Conservation (phyloP, 2,888 invertebrate species). For the Rapana venosa region DNA sequence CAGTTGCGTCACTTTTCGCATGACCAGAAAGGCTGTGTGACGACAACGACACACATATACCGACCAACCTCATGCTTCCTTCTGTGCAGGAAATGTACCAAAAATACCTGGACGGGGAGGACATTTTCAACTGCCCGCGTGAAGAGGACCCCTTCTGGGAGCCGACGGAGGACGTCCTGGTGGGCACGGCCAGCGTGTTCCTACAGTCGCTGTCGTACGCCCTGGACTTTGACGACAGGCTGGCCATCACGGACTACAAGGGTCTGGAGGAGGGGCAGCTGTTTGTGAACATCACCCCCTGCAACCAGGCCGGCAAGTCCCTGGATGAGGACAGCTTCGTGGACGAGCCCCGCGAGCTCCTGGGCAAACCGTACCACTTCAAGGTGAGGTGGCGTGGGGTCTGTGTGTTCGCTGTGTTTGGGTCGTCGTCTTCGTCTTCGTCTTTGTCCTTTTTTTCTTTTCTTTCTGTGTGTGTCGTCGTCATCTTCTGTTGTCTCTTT, state of each 20-base stretch:
- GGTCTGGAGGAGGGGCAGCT: slow-evolving; percentile 77
- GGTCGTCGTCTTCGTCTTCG: too few relatives aligned
- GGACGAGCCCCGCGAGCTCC: slow-evolving; percentile 74
- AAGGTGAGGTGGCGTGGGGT: slow-evolving; percentile 65
- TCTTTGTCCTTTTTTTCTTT: too few relatives aligned
- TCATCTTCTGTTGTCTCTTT: too few relatives aligned
- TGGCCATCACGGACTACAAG: slow-evolving; percentile 78
- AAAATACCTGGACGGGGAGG: slow-evolving; percentile 75
- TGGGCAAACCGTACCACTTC: slow-evolving; percentile 75
- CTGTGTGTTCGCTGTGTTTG: not conserved
- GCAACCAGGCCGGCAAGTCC: slow-evolving; percentile 71
- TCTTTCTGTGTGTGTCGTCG: too few relatives aligned
- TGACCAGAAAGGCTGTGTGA: too few relatives aligned
- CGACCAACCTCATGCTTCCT: not conserved
- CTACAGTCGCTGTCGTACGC: slow-evolving; percentile 75
- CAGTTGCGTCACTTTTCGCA: too few relatives aligned
- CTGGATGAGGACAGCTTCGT: slow-evolving; percentile 77
- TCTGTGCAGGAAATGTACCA: slow-evolving; percentile 77
- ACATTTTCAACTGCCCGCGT: slow-evolving; percentile 67
- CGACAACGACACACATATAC: too few relatives aligned
- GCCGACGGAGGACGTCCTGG: slow-evolving; percentile 77
- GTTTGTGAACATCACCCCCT: slow-evolving; percentile 74
- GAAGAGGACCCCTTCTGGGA: slow-evolving; percentile 79
- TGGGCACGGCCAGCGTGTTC: slow-evolving; percentile 77
- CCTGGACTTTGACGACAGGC: slow-evolving; percentile 77